phyloP scores from a whole-genome alignment of 2,797 vertebrate genomes.

The Siniperca undulata region DNA sequence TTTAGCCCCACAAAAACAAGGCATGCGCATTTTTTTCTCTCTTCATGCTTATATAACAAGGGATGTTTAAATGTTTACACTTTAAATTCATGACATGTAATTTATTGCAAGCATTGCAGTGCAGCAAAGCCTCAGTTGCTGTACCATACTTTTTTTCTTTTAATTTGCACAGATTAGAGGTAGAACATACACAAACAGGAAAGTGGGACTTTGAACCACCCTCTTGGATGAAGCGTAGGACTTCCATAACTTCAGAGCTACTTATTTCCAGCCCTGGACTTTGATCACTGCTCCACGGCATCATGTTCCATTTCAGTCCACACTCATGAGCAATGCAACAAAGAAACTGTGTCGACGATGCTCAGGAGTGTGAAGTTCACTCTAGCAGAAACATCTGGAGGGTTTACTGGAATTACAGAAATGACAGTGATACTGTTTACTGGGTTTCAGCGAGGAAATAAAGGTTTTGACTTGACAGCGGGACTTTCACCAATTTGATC shows the following conservation, averaged over 20 bases:
- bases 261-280: conserved; percentile 66
- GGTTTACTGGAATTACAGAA: conserved; percentile 35
- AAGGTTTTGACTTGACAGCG: conserved; percentile 9
- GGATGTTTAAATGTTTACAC: not conserved
- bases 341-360: conserved; percentile 37
- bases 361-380: not conserved
- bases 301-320: conserved; percentile 70
- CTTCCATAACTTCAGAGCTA: conserved; percentile 71
- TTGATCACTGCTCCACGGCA: conserved; percentile 41
- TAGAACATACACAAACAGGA: not conserved
- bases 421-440: conserved; percentile 17
- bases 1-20: not conserved
- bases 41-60: not conserved
- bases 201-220: not conserved
- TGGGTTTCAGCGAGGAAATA: conserved; percentile 22
- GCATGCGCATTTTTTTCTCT: not conserved
- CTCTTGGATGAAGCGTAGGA: conserved; percentile 57
- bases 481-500: not conserved
- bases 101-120: not conserved
- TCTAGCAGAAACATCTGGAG: conserved; percentile 22
- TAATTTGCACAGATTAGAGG: not conserved
- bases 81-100: not conserved
- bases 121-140: not conserved
- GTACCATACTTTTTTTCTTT: not conserved
- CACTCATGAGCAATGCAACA: conserved; percentile 46